Evolutionary conservation across 2,888 invertebrate species (phyloP), one percentile per base, ranked within the genome.

Genomic region (Stenodema calcarata): DNA sequence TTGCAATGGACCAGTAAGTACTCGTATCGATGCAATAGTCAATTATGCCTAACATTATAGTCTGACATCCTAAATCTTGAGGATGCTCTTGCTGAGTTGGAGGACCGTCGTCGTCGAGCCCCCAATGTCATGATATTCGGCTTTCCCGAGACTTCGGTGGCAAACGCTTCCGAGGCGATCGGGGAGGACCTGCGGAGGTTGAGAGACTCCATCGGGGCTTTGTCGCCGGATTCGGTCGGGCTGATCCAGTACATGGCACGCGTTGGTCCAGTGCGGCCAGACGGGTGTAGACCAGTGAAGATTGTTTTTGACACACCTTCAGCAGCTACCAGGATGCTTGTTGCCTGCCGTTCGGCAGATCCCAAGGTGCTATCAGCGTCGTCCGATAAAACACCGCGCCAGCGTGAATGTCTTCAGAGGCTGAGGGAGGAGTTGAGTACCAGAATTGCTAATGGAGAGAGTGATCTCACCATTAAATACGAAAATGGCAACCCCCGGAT

Each of bases 381-480:
- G 7, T 78, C 80, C 18, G 80, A 80, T 27, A 80, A 27, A 14
- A 80, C 80, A 12, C 80, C 6, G 28, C 0, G 28, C 18, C 80
- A 80, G 28, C 80, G 80, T 16, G 47, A 47, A 27, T 50, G 27
- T 23, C n/a, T 80, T 12, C 28, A 47, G 27, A 54, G 27, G 9
- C 41, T 80, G 0, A 1, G 80, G 6, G 27, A 0, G 28, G 80
- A 80, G 23, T 54, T 80, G 16, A 80, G 30, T 27, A 14, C 9
- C 12, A 47, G n/a, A 54, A 54, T 27, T 14, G 80, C 47, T 4
- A 54, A 54, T 9, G 50, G 80, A 1, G 80, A 80, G 28, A 28
- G 27, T 27, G 16, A 16, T 14, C n/a, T n/a, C n/a, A 80, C 80
- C 27, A 80, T 80, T 11, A 80, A 80, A 50, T 80, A 80, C 50